Evolutionary conservation across 2,797 vertebrate genomes (phyloP), one percentile per base, ranked within the genome.

Genomic region (Silurus lanzhouensis): DNA sequence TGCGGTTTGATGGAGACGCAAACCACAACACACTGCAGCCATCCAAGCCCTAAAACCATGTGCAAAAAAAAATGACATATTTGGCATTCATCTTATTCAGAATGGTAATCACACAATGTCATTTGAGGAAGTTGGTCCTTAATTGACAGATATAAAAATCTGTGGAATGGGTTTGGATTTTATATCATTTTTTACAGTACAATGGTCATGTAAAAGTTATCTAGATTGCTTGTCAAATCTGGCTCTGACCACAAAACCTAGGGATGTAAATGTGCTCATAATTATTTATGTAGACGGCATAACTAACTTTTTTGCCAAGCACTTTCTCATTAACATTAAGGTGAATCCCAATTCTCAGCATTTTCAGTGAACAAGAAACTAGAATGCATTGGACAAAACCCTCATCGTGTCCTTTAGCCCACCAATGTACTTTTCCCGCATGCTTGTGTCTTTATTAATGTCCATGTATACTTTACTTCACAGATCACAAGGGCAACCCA

Each of bases 61-160:
- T 13, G 61, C 78, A 83, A 82, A 70, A 70, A 55, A 78, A 83
- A 82, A 64, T 25, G 46, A 58, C 48, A 48, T 72, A 68, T 66
- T 44, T 52, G 14, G 10, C 7, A 20, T 83, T 55, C 20, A 66
- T 14, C 74, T 46, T 80, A 64, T 13, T 74, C 64, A 64, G n/a
- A 68, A 57, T 83, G 48, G 77, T 74, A 84, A 68, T 78, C 22
- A n/a, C 14, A 64, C 1, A 66, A 70, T 71, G 66, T 82, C 55
- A 74, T 8, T 25, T 82, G 48, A 27, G 52, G 64, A 71, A 63
- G 44, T 58, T 70, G 10, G 12, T 19, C 19, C 52, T 57, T 86
- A 52, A 77, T 38, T 64, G 48, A 58, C 81, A 64, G 27, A 58
- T 63, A 46, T 58, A 27, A 25, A 63, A 77, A 38, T 4, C 48